Base-by-base conservation (phyloP, 1,140 invertebrate species). In the Brachionus asplanchnoidis region DNA sequence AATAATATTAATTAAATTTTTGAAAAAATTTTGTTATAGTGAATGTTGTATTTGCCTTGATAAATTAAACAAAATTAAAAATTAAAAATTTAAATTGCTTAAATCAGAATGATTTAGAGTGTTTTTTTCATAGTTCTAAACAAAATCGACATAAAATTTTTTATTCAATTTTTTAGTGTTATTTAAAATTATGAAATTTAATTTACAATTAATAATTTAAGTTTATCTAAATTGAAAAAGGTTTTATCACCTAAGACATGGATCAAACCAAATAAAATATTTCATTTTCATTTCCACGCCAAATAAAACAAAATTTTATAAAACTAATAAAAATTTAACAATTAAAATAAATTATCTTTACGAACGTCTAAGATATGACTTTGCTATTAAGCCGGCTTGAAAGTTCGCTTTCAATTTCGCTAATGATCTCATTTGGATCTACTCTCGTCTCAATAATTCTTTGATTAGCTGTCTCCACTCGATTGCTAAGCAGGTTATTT, bases 361-460 rank as follows among this genome's bases (percentile, higher is more conserved):
- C n/a, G 17, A 42, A 42, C 11, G 17, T 77, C 20, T 77, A 50
- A 26, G 73, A 73, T n/a, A 73, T 26, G 9, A 46, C 11, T 46
- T 82, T 82, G 14, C 65, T 44, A 60, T 82, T 68, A 20, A 65
- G 4, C 11, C 23, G 6, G 23, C 17, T 60, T 20, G 79, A 40
- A 26, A 82, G 53, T 65, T 82, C 79, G 14, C 42, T 40, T 28
- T 82, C 79, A 28, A 82, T 82, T n/a, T 82, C 79, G 4, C 53
- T 17, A 6, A 82, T 82, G 17, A 82, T 68, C 42, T 82, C 79
- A 36, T 82, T 82, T 0, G 65, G 20, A 65, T 82, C 79, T 12
- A 82, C 36, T 28, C 79, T 26, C 1, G 79, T 82, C 14, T 82
- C 53, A 17, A 82, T 82, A 11, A 82, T 68, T 46, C 53, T 60